phyloP scores from a whole-genome alignment of 2,888 invertebrate genomes.

The Erebia aethiops region DNA sequence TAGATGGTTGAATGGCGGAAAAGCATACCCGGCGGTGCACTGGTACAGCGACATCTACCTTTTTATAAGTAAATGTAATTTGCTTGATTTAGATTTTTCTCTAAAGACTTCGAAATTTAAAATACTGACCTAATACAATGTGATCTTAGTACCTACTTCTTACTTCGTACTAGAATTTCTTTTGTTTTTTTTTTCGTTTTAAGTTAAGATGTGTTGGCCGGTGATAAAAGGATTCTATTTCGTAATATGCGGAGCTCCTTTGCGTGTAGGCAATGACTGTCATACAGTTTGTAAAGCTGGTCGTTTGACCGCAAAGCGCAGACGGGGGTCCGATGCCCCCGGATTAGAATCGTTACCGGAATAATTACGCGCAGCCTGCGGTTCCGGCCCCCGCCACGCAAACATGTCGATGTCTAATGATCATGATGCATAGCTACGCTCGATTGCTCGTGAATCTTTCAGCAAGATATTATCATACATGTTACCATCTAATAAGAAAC shows the following conservation, averaged over 20 bases:
- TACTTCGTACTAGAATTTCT: too few relatives aligned
- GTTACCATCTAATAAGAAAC: not conserved
- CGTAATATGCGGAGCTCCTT: not conserved
- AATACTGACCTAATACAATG: too few relatives aligned
- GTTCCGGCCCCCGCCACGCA: constrained; percentile 35
- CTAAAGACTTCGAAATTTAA: not conserved
- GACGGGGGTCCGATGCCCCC: constrained; percentile 45
- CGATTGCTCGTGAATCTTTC: not conserved
- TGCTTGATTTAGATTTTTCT: not conserved
- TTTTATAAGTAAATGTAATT: not conserved
- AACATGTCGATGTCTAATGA: constrained; percentile 27
- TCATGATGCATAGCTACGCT: not conserved
- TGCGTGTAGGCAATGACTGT: constrained; percentile 19
- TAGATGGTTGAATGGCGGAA: not conserved
- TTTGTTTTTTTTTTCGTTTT: too few relatives aligned
- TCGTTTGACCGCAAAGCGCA: constrained; percentile 50
- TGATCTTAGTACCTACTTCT: too few relatives aligned
- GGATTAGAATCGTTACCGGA: constrained; percentile 41
- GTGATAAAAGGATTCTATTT: not conserved
- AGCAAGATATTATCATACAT: not conserved
- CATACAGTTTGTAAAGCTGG: constrained; percentile 43
- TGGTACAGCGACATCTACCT: constrained; percentile 3
- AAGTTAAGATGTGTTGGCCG: not conserved
- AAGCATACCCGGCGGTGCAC: not conserved
- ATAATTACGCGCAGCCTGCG: constrained; percentile 42